Conservation (phyloP, 1,140 invertebrate genomes). For the Drosophila tsacasi region DNA sequence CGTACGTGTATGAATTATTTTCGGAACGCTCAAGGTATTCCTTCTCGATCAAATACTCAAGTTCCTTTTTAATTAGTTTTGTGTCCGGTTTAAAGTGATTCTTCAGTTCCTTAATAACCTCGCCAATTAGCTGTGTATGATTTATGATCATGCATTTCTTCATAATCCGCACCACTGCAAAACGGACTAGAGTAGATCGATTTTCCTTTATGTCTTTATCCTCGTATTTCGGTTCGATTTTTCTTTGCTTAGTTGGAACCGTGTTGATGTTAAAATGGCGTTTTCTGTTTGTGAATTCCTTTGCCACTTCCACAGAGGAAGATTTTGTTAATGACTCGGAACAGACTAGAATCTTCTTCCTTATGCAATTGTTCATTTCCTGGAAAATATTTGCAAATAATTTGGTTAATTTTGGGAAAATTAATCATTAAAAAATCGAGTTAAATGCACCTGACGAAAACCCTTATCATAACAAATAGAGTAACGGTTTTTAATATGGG, state of each 20-base stretch:
- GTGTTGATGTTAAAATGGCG: not conserved
- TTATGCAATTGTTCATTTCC: not conserved
- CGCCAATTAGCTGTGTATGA: not conserved
- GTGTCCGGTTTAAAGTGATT: not conserved
- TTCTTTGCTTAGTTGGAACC: not conserved
- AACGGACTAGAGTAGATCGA: not conserved
- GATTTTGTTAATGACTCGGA: not conserved
- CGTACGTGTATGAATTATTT: not conserved
- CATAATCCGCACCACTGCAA: constrained; percentile 8
- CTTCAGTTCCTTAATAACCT: constrained; percentile 1
- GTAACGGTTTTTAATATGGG: not conserved
- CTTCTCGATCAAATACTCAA: not conserved
- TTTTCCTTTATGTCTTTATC: not conserved
- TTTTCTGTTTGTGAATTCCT: constrained; percentile 11
- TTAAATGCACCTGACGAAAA: not conserved
- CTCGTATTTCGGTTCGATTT: not conserved
- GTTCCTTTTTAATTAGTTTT: not conserved
- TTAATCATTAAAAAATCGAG: not conserved
- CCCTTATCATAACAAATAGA: not conserved
- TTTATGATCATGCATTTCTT: not conserved
- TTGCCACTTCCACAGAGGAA: not conserved
- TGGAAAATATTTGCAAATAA: not conserved
- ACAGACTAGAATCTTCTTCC: not conserved
- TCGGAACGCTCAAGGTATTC: not conserved
- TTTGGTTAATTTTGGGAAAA: not conserved